Evolutionary conservation across 1,140 invertebrate genomes (phyloP).

Genomic region (Liolophura sinensis): DNA sequence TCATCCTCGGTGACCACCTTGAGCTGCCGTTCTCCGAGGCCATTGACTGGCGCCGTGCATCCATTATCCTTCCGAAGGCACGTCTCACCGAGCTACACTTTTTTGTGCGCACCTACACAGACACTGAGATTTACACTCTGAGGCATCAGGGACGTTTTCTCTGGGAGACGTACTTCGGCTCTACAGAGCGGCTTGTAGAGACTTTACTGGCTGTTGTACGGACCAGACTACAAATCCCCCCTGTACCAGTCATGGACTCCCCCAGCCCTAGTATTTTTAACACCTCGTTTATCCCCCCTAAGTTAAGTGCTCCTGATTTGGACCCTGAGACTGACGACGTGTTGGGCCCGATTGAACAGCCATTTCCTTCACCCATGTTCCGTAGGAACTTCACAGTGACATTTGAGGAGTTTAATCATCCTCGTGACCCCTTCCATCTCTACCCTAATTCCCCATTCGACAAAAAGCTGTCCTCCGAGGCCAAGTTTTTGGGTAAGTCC

Average conservation of each 20-base stretch:
- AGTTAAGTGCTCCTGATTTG: conserved; percentile 70
- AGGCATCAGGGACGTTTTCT: conserved; percentile 85
- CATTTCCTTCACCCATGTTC: conserved; percentile 84
- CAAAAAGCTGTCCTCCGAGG: conserved; percentile 86
- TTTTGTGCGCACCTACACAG: conserved; percentile 81
- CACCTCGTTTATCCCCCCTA: conserved; percentile 69
- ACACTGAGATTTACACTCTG: conserved; percentile 83
- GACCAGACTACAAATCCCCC: conserved; percentile 83
- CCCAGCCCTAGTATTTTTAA: conserved; percentile 73
- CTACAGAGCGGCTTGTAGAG: conserved; percentile 77
- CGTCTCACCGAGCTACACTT: conserved; percentile 94
- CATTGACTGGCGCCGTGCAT: conserved; percentile 85
- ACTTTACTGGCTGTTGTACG: conserved; percentile 80
- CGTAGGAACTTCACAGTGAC: conserved; percentile 77
- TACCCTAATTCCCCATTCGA: conserved; percentile 90
- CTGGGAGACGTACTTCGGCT: conserved; percentile 57
- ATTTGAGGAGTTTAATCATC: conserved; percentile 49
- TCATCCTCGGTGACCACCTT: conserved; percentile 79
- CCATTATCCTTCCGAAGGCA: conserved; percentile 79
- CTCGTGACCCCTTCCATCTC: conserved; percentile 84
- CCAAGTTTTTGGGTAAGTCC: conserved; percentile 75
- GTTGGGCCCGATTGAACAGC: conserved; percentile 89
- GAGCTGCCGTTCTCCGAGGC: conserved; percentile 83
- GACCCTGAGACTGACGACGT: conserved; percentile 91
- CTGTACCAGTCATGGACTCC: conserved; percentile 71